Base-by-base conservation (phyloP, 1,140 invertebrate genomes). In the Melipona quadrifasciata region DNA sequence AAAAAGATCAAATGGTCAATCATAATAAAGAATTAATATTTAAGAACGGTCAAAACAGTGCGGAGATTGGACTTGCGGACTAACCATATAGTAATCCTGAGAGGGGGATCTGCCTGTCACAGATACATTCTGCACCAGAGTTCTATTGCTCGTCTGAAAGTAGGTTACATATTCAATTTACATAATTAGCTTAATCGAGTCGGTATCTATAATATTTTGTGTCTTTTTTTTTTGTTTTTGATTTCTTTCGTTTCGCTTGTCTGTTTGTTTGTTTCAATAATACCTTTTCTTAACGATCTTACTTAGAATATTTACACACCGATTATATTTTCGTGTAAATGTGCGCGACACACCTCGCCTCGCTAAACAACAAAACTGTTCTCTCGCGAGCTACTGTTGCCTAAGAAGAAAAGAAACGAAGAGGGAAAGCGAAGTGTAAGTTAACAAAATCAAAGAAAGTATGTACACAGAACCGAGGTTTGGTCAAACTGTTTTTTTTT, bases 41-140 rank as follows among this genome's bases (percentile, higher is more conserved):
- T 92, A 95, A 95, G 92, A 84, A 95, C 94, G 94, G 93, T 94
- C 93, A 95, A 47, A 95, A 95, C 94, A 94, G 94, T 95, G 94
- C 94, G 94, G 94, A 95, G 91, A 94, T 89, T 94, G 93, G 94
- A 94, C 92, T 94, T 95, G 92, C 93, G 94, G 92, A 95, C 94
- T 95, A 95, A 95, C 94, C 94, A 95, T 95, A 94, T 95, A 93
- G 94, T 95, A 95, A 95, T 95, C 94, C 94, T 95, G 94, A 94
- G 94, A 95, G 93, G 94, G 94, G 92, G 94, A 95, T 95, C 94
- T 95, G 94, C 94, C 93, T 95, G 94, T 95, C 94, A 95, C 94
- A 94, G 94, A 95, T 95, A 95, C 94, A 95, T 95, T 95, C 94
- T 95, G 94, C 94, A 95, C 94, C 94, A 95, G 94, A 95, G 94